A percentile compares a stretch with the other conserved stretches of the same genome.
These are phyloP conservation scores for Ophioderma brevispina DNA, from an alignment of 35 echinoderm and acorn worm genomes.

Conservation along the genomic window DNA sequence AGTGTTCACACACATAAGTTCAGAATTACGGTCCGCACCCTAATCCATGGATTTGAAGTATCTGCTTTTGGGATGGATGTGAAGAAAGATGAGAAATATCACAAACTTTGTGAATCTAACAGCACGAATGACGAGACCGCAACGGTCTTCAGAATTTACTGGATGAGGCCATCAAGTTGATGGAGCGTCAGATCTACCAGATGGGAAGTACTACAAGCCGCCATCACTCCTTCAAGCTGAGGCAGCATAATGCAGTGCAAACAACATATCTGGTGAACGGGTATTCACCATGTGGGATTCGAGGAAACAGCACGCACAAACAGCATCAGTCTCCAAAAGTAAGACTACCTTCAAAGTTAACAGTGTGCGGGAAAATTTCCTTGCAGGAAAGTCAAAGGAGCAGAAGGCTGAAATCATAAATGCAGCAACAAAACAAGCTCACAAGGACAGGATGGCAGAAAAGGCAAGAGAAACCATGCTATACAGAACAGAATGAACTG, in stretches of 20 bases:
- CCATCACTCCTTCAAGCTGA: too few relatives aligned
- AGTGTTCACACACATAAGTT: too few relatives aligned
- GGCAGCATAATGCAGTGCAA: background rate
- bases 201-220: too few relatives aligned
- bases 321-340: background rate
- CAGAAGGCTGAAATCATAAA: background rate
- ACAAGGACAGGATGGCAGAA: background rate
- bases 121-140: too few relatives aligned
- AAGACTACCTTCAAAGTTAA: conserved; percentile 26
- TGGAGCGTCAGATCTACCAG: too few relatives aligned
- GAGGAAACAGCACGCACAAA: background rate
- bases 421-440: background rate
- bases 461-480: background rate
- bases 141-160: too few relatives aligned
- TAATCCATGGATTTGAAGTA: too few relatives aligned
- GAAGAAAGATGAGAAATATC: too few relatives aligned
- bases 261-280: conserved; percentile 32
- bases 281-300: conserved; percentile 18
- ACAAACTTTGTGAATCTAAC: too few relatives aligned
- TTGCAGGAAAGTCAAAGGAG: background rate
- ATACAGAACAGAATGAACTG: background rate
- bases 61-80: too few relatives aligned
- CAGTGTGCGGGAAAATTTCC: background rate
- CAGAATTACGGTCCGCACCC: too few relatives aligned
- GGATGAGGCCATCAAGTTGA: too few relatives aligned